phyloP scores from a whole-genome alignment of 1,140 invertebrate species.

The Meteorus sp. region DNA sequence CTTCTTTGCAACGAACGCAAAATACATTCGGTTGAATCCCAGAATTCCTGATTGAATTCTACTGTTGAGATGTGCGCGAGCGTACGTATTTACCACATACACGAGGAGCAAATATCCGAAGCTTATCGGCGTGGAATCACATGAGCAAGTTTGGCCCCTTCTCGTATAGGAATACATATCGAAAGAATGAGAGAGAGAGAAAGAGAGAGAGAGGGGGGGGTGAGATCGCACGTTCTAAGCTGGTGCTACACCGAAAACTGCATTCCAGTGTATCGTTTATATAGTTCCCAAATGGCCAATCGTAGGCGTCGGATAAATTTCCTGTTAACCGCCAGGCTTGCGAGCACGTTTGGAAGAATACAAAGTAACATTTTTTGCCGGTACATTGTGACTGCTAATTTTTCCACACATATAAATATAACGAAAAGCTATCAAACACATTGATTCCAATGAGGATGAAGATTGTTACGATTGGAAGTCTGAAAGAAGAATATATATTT shows the following conservation, averaged over 20 bases:
- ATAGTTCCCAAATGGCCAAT: slow-evolving; percentile 29
- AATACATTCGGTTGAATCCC: no score
- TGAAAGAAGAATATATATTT: neutral
- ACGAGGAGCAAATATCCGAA: slow-evolving; percentile 2
- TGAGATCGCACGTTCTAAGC: slow-evolving; percentile 26
- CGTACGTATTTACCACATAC: neutral
- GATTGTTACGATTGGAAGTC: neutral
- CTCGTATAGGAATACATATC: no score
- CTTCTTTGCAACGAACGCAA: no score
- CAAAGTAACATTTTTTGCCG: neutral
- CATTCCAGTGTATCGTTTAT: slow-evolving; percentile 45
- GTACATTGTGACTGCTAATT: neutral
- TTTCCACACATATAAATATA: neutral
- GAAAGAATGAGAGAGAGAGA: no score
- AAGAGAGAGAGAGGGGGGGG: no score
- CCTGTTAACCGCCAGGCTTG: no score
- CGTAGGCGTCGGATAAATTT: slow-evolving; percentile 27
- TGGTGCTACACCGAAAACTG: slow-evolving; percentile 39
- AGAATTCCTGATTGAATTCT: no score
- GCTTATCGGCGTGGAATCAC: slow-evolving; percentile 43
- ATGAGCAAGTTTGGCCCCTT: slow-evolving; percentile 24
- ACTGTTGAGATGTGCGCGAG: no score
- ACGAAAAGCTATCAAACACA: neutral
- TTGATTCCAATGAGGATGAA: neutral
- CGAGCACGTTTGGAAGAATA: no score